Evolutionary conservation across 2,888 invertebrate species (phyloP).

Genomic region (Apeira syringaria): DNA sequence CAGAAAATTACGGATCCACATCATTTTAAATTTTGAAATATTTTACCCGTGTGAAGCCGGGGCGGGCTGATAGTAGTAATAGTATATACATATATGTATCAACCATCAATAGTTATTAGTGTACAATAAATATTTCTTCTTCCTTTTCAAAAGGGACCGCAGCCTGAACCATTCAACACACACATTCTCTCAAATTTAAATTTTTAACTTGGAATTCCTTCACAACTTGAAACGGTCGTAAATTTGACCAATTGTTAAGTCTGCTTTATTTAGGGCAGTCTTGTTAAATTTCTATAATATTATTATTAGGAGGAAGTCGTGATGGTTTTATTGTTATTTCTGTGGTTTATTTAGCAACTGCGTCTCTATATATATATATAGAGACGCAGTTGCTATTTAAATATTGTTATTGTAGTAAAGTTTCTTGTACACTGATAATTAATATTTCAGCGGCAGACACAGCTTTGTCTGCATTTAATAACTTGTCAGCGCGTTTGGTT

Average conservation of each 20-base stretch:
- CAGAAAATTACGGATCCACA: too few species aligned
- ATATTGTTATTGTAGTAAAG: background rate
- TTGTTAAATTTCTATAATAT: constrained; percentile 10
- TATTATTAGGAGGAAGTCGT: constrained; percentile 1
- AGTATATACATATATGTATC: too few species aligned
- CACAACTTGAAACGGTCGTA: constrained; percentile 8
- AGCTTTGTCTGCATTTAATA: background rate
- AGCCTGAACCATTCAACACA: too few species aligned
- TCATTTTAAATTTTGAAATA: too few species aligned
- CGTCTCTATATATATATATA: background rate
- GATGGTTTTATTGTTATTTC: background rate
- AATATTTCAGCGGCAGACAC: background rate
- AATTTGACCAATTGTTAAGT: constrained; percentile 11
- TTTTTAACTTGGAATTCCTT: constrained; percentile 2
- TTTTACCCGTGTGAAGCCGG: too few species aligned
- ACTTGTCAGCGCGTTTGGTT: background rate
- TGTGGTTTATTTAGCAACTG: background rate
- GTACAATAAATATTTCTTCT: too few species aligned
- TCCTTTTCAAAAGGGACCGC: too few species aligned
- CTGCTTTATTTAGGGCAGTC: constrained; percentile 8
- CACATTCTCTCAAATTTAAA: too few species aligned
- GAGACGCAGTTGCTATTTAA: background rate
- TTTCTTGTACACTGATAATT: background rate
- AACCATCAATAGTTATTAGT: too few species aligned
- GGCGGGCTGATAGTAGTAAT: too few species aligned